These are phyloP conservation scores for Hiodon alosoides DNA, from an alignment of 2,113 vertebrate genomes.

Conservation along the genomic window DNA sequence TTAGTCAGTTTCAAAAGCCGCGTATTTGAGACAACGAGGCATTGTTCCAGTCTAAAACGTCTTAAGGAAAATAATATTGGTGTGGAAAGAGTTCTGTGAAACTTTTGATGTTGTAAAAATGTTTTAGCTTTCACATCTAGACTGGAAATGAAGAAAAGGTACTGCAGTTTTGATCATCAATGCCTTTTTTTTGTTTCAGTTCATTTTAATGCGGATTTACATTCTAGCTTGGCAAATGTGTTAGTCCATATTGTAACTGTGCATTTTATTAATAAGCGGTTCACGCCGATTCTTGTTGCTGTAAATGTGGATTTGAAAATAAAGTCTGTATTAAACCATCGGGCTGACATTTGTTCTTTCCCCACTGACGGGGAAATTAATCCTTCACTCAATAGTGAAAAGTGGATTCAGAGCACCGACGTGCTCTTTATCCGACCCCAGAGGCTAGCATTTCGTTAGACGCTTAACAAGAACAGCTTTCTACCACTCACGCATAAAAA, in stretches of 20 bases:
- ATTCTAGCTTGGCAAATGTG: conserved; percentile 90
- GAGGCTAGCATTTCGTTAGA: too few species aligned
- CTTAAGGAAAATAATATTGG: conserved; percentile 21
- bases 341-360: conserved; percentile 34
- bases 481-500: neutral
- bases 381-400: neutral
- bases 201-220: conserved; percentile 63
- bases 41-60: conserved; percentile 1
- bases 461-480: neutral
- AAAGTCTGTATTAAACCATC: conserved; percentile 79
- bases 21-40: neutral
- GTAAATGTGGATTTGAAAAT: conserved; percentile 98
- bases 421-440: too few species aligned
- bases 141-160: conserved; percentile 34
- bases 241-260: conserved; percentile 81
- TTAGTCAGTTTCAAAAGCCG: conserved; percentile 13
- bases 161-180: conserved; percentile 52
- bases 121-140: conserved; percentile 28
- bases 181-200: conserved; percentile 30
- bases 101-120: conserved; percentile 27
- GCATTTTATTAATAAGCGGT: conserved; percentile 92
- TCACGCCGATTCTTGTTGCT: conserved; percentile 85
- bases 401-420: too few species aligned
- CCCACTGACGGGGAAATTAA: conserved; percentile 40
- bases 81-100: conserved; percentile 41